These are phyloP conservation scores for Gymnogyps californianus DNA, from an alignment of 2,113 vertebrate species.

Conservation along the genomic window DNA sequence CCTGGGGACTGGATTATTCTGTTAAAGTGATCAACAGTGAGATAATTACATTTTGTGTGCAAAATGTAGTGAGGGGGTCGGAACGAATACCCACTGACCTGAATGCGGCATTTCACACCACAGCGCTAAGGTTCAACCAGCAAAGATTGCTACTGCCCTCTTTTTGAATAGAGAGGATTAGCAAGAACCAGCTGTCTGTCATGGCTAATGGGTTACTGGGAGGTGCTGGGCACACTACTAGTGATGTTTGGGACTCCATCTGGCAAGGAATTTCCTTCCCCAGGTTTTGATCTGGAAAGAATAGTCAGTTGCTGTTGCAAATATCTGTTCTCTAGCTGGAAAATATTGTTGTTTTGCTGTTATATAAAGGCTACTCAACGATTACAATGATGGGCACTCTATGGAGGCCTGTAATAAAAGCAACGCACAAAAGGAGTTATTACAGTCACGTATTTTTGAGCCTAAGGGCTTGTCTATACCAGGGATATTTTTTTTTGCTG, in stretches of 20 bases:
- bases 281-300: not conserved
- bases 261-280: not conserved
- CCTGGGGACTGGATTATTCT: not conserved
- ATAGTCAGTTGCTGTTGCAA: not conserved
- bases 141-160: slow-evolving; percentile 46
- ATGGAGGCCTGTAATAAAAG: not conserved
- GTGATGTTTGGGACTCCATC: not conserved
- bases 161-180: not conserved
- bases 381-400: not conserved
- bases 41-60: not conserved
- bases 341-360: not conserved
- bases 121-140: not conserved
- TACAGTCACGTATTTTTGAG: not conserved
- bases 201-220: not conserved
- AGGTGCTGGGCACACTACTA: not conserved
- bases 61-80: not conserved
- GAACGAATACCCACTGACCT: not conserved
- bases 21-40: not conserved
- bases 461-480: not conserved
- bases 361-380: not conserved
- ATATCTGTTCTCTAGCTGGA: not conserved
- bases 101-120: not conserved
- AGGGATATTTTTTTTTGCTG: accelerated
- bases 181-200: not conserved
- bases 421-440: not conserved